phyloP scores from a whole-genome alignment of 2,113 vertebrate genomes.

The Pelodiscus sinensis region DNA sequence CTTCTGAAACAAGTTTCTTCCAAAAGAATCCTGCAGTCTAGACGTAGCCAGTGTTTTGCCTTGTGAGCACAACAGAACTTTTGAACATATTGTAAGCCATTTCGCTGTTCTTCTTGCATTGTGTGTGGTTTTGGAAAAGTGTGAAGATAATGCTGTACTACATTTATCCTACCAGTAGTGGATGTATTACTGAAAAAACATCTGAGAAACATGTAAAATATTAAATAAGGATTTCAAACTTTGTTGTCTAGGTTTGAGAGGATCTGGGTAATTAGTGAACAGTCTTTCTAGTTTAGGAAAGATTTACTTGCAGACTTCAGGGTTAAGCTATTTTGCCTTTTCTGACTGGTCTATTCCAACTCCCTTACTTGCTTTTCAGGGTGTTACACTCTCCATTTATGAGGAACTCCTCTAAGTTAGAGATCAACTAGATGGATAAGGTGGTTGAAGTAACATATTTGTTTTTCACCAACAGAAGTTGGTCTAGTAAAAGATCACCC shows the following conservation, averaged over 20 bases:
- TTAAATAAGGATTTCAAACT: neutral
- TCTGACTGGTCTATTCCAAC: neutral
- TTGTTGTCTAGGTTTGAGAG: neutral
- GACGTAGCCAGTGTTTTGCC: neutral
- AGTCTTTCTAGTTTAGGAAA: neutral
- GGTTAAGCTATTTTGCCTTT: neutral
- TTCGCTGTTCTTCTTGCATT: neutral
- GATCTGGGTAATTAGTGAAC: neutral
- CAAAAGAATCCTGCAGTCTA: no score
- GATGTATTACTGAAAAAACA: neutral
- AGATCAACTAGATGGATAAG: neutral
- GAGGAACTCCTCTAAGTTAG: neutral
- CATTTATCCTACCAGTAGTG: neutral
- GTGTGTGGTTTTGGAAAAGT: neutral
- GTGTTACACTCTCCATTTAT: neutral
- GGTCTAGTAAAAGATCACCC: neutral
- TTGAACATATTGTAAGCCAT: slow-evolving; percentile 3
- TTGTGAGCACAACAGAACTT: neutral
- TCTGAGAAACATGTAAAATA: neutral
- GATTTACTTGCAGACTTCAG: neutral
- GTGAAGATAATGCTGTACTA: fast-evolving
- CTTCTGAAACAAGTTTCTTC: no score
- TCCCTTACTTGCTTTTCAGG: neutral
- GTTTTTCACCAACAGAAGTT: neutral
- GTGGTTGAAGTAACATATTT: neutral